Evolutionary conservation across 1,140 invertebrate species (phyloP), one percentile per base, ranked within the genome.

Genomic region (Heliconius nattereri): DNA sequence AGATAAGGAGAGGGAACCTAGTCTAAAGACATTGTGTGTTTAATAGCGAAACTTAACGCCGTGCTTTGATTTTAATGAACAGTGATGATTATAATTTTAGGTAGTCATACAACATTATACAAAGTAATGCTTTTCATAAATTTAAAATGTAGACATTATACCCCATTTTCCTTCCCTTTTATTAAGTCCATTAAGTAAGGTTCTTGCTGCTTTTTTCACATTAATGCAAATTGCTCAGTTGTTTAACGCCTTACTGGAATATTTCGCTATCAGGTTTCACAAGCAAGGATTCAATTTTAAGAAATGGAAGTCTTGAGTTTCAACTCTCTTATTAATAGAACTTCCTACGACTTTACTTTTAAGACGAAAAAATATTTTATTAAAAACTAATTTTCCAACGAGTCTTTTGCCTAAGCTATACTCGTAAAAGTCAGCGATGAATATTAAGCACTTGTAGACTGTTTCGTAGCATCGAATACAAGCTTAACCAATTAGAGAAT

Each of bases 191-290:
- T 76, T 76, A 70, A 66, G 57, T 60, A 20, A 13, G 9, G 74
- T 40, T 45, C 40, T 45, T 35, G 57, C 57, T 32, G 57, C 3
- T 70, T 76, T 75, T 35, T 57, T 76, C 74, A 60, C 74, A 66
- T 75, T 75, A 60, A 75, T 57, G 54, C 49, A n/a, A 45, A 75
- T 75, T 75, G 54, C 57, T 75, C 52, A 35, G 16, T 75, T 66
- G 16, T 75, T 75, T 75, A 57, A 37, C 35, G 52, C 74, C 57
- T 57, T 26, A 35, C 29, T 75, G 74, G 52, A 75, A 35, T 23
- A 75, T 66, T 45, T 49, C 32, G 52, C 66, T 75, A 57, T 75
- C 74, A 60, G 20, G 35, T 75, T 75, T 75, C 74, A 75, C 74
- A 37, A 75, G 32, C 9, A 60, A 60, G n/a, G n/a, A 60, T 60